A percentile compares a stretch with the other conserved stretches of the same genome.
Conservation (phyloP, 2,113 vertebrate genomes). For the Phoenicopterus ruber region DNA sequence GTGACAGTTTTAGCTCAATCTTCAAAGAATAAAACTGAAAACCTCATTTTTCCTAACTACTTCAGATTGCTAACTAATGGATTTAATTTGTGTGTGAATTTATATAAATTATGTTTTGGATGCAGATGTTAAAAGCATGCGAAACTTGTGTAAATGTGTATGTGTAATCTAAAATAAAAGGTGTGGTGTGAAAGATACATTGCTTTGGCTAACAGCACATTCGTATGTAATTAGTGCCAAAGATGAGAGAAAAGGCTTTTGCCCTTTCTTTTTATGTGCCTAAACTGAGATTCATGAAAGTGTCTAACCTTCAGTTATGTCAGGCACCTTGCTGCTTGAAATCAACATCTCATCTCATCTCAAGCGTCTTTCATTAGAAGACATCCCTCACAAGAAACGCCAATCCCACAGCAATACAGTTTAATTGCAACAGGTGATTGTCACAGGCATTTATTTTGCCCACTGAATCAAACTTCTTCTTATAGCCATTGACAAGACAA, state of each 20-base stretch:
- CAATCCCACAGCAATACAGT: not conserved
- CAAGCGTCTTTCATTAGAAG: not conserved
- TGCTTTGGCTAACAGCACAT: not conserved
- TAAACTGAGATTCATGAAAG: not conserved
- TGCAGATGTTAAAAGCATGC: not conserved
- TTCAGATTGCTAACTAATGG: not conserved
- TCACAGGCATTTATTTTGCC: not conserved
- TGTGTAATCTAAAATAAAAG: not conserved
- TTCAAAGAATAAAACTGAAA: not conserved
- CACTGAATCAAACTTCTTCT: not conserved
- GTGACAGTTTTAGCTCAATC: not conserved
- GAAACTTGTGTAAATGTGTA: not conserved
- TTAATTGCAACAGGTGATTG: not conserved
- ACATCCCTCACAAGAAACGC: not conserved
- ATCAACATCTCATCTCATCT: not conserved
- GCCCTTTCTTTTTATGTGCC: not conserved
- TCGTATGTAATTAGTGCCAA: not conserved
- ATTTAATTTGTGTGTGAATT: not conserved
- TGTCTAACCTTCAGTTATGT: not conserved
- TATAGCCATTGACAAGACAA: not conserved
- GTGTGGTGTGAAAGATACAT: not conserved
- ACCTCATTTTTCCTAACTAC: not conserved
- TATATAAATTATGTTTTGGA: not conserved
- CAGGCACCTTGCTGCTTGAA: not conserved
- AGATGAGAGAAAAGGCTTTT: not conserved